Base-by-base conservation (phyloP, 2,888 invertebrate species). In the Junonia oenone region DNA sequence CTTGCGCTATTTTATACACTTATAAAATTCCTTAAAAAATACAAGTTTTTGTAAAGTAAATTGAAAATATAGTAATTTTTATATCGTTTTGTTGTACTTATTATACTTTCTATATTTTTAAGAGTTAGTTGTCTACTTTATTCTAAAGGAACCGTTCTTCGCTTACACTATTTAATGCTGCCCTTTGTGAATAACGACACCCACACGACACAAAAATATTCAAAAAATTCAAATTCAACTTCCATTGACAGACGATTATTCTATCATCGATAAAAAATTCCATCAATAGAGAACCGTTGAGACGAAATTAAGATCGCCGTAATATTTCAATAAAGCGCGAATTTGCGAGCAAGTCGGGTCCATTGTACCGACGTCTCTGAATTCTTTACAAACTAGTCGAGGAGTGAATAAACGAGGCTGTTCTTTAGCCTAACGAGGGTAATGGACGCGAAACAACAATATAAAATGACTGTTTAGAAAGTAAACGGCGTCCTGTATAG, bases 401-500 rank as follows among this genome's bases (percentile, higher is more conserved):
- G 51, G 22, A 51, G 46, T 29, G 38, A 58, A 51, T 52, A 55
- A 56, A 55, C 27, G 35, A 50, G 45, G 31, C 8, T 46, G 37
- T 50, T 51, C 43, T 46, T 51, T 35, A 35, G 27, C 45, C 47
- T 63, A 61, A 58, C 61, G 56, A 57, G 56, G 46, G 45, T 47
- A 63, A 59, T 45, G n/a, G 53, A 46, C 47, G 26, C 14, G 51
- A 51, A 54, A 43, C 48, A 57, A 47, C 43, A 55, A 52, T 50
- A 38, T 14, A 14, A 19, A 31, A 47, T 31, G 14, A 29, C 40
- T 45, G 46, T 58, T 54, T 53, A 43, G 27, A 47, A 45, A n/a
- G n/a, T n/a, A n/a, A n/a, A n/a, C n/a, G n/a, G n/a, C n/a, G n/a
- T n/a, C n/a, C n/a, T n/a, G n/a, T n/a, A n/a, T n/a, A n/a, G n/a